Evolutionary conservation across 2,797 vertebrate genomes (phyloP), one percentile per base, ranked within the genome.

Genomic region (Martes flavigula): DNA sequence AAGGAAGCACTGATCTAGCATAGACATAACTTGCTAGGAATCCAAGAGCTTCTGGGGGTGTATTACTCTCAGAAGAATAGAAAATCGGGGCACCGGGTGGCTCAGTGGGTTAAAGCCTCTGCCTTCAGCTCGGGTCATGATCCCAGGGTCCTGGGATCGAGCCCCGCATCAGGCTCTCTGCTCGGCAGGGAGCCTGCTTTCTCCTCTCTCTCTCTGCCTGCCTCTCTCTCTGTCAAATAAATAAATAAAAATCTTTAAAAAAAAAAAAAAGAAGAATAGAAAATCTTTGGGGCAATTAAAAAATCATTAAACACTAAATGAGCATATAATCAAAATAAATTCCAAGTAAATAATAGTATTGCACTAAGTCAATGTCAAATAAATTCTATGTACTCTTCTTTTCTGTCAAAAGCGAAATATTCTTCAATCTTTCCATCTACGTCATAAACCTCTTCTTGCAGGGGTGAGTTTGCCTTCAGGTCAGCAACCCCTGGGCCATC

Each of bases 361-460:
- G 73, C 2, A 68, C 32, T 17, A 51, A 77, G 38, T 85, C 15
- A 83, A 46, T 15, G 25, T 14, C 68, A 89, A 94, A 95, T 92
- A 79, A 96, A 93, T 68, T 83, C 82, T 96, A 98, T 91, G 98
- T 99, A 99, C 99, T 98, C 97, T 58, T 99, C 99, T 96, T 98
- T 99, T 89, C 94, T 96, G 98, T 99, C 99, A 97, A 99, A 99
- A 93, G 99, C 99, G 56, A 99, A 98, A 97, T 99, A 99, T 82
- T 99, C 99, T 97, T 99, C 99, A 48, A 99, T 98, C 96, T 98
- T 98, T 93, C 99, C 99, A 98, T 99, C 99, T 73, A 97, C 66
- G 58, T 98, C 98, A 4, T 99, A 99, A 85, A 99, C 98, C 98
- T 99, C 99, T 97, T 99, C 99, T 96, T 99, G 98, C 90, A 99